These are phyloP conservation scores for Mythimna impura DNA, from an alignment of 2,888 invertebrate genomes.

Conservation along the genomic window DNA sequence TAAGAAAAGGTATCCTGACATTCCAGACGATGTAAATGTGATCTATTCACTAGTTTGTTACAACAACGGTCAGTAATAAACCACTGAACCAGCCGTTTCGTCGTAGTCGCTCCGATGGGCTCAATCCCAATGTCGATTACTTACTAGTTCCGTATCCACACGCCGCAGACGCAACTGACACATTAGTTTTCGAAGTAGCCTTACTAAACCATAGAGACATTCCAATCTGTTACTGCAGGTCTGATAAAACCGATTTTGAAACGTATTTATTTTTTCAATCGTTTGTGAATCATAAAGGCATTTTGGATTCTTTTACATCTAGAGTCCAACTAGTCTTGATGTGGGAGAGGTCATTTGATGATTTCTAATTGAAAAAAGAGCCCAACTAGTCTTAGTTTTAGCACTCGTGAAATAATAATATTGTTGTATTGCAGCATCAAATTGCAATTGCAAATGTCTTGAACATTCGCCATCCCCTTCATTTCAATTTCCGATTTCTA, in stretches of 20 bases:
- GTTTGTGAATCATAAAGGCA: no score
- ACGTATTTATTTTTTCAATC: no score
- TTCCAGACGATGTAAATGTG: neutral
- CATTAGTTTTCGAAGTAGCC: slow-evolving; percentile 11
- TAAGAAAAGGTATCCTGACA: no score
- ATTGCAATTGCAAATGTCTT: slow-evolving; percentile 9
- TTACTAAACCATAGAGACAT: neutral
- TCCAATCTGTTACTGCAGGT: neutral
- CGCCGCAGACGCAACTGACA: slow-evolving; percentile 15
- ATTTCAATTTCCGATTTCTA: slow-evolving; percentile 13
- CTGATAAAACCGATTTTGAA: neutral
- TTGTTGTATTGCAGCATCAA: neutral
- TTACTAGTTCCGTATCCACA: neutral
- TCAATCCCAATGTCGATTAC: slow-evolving; percentile 27
- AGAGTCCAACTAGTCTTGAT: no score
- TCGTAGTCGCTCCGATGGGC: slow-evolving; percentile 10
- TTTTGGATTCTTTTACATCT: no score
- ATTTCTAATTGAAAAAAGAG: no score
- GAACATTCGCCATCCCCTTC: slow-evolving; percentile 13
- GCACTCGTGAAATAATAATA: no score
- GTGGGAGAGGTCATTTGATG: no score
- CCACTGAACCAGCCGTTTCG: neutral
- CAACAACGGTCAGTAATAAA: slow-evolving; percentile 2
- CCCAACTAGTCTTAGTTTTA: no score
- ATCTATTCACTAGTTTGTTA: slow-evolving; percentile 4